Evolutionary conservation across 2,113 vertebrate genomes (phyloP), one percentile per base, ranked within the genome.

Genomic region (Zosterops japonicus): DNA sequence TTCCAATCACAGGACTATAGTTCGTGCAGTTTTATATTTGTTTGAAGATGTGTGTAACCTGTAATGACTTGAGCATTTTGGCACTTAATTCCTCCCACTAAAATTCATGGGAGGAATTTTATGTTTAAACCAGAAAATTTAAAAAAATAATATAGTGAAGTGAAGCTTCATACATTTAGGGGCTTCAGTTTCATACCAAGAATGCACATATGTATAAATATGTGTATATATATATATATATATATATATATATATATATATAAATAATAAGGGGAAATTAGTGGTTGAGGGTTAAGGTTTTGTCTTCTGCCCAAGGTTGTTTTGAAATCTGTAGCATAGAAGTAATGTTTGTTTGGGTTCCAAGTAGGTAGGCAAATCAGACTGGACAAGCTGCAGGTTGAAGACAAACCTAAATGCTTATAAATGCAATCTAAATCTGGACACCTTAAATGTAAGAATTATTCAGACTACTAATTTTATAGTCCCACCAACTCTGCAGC

Each of bases 91-190:
- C 68, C 33, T 86, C 53, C 64, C 24, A 64, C 87, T 77, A 25
- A 91, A 88, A 78, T 87, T 55, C 52, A 63, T 42, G 25, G 59
- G 76, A 95, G 69, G 49, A 90, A 70, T 91, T 88, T 78, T 90
- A 21, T 88, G 39, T 79, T 71, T 75, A 76, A 93, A 89, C 16
- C 15, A 81, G 41, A 74, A 83, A 41, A 21, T 63, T 74, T 70
- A 67, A 31, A 71, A 88, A 71, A 88, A 57, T 41, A 80, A 69
- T 81, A 55, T 22, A 46, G 9, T 41, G 39, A 90, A 83, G 21
- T 71, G 39, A 83, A 87, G 76, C 57, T 92, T 90, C 8, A 5
- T 53, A 19, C 12, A 47, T 79, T 87, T 57, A 41, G 72, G 89
- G 41, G 22, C 17, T 65, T 63, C 36, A 36, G 14, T 80, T 93